A percentile compares a stretch with the other conserved stretches of the same genome.
Evolutionary conservation across 30 jellyfish, hydroid and myxozoan species (phyloP).

Genomic region (Chrysaora quinquecirrha): DNA sequence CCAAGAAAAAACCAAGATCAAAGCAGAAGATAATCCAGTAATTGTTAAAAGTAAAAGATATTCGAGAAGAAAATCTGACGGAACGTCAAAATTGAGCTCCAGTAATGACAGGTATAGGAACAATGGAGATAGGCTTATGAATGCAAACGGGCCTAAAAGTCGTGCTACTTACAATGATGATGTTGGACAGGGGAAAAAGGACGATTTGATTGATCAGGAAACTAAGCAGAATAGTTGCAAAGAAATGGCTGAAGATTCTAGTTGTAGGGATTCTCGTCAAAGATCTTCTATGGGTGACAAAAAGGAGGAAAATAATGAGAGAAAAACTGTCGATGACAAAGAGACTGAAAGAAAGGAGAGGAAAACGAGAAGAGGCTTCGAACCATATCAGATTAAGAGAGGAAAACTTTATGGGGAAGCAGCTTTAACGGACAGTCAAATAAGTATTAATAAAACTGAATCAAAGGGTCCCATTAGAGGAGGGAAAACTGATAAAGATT

Average conservation of each 20-base stretch:
- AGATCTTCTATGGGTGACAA: too few relatives aligned
- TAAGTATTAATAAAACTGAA: background rate
- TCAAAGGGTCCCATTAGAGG: background rate
- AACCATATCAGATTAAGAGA: slow-evolving; percentile 51
- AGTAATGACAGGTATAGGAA: too few relatives aligned
- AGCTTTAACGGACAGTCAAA: background rate
- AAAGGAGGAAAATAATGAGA: too few relatives aligned
- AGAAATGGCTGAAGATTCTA: too few relatives aligned
- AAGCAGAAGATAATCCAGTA: background rate
- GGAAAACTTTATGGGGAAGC: background rate
- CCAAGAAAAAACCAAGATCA: background rate
- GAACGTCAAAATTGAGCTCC: background rate
- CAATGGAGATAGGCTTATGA: too few relatives aligned
- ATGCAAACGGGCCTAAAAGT: too few relatives aligned
- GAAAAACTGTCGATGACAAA: too few relatives aligned
- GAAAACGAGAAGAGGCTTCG: slow-evolving; percentile 45
- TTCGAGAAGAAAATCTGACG: background rate
- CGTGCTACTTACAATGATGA: too few relatives aligned
- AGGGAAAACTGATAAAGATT: background rate
- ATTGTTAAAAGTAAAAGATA: background rate
- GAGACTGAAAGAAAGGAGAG: too few relatives aligned
- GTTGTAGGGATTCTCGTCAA: too few relatives aligned
- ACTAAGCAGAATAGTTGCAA: background rate
- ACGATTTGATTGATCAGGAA: background rate
- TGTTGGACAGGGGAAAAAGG: background rate